phyloP scores from a whole-genome alignment of 2,797 vertebrate species.

The Molossus alvarezi region DNA sequence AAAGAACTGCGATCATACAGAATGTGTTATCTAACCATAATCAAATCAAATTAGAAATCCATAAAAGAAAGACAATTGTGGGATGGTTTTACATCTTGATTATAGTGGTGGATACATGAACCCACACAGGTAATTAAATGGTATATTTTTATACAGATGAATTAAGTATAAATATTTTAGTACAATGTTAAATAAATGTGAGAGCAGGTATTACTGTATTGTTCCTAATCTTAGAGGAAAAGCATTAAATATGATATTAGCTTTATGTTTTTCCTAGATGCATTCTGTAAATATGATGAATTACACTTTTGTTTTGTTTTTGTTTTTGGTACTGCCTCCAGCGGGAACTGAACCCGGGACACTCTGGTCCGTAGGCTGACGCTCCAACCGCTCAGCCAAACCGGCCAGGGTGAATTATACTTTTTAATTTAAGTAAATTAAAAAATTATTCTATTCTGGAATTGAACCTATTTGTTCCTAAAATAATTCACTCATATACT shows the following conservation, averaged over 20 bases:
- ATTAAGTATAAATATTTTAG: neutral
- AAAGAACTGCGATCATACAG: neutral
- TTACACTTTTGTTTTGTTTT: neutral
- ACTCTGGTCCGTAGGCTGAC: too few relatives aligned
- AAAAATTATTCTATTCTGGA: neutral
- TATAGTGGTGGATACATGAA: neutral
- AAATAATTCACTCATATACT: neutral
- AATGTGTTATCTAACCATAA: neutral
- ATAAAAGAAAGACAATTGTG: neutral
- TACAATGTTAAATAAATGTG: neutral
- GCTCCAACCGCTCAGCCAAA: too few relatives aligned
- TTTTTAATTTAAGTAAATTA: neutral
- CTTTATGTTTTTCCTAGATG: neutral
- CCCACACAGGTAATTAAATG: neutral
- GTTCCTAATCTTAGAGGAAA: neutral
- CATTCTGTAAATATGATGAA: neutral
- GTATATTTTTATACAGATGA: neutral
- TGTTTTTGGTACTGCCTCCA: too few relatives aligned
- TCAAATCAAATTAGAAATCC: slow-evolving; percentile 10
- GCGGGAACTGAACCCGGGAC: too few relatives aligned
- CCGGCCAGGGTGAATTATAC: neutral
- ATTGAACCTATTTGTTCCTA: neutral
- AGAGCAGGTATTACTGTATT: neutral
- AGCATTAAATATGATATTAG: neutral
- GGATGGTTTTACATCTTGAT: neutral